phyloP scores from a whole-genome alignment of 2,888 invertebrate genomes.

The Drosophila fulvimacula region DNA sequence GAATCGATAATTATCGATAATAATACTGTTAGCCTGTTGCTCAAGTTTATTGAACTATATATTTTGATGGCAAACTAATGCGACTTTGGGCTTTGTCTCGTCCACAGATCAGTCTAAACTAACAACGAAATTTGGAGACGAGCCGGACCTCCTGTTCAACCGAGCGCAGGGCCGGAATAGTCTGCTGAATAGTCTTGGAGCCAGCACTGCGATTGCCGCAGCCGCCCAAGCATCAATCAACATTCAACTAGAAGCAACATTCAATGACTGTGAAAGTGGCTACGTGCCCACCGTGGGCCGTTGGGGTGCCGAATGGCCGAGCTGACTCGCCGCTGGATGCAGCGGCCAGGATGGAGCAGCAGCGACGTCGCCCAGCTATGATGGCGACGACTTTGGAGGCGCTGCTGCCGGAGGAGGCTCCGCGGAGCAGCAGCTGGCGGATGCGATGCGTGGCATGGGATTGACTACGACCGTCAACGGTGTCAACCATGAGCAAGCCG shows the following conservation, averaged over 20 bases:
- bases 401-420: constrained; percentile 67
- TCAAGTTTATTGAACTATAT: too few relatives aligned
- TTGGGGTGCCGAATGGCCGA: constrained; percentile 98
- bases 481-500: constrained; percentile 72
- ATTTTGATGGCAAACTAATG: background rate
- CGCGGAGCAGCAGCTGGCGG: constrained; percentile 82
- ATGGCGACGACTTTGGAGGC: constrained; percentile 14
- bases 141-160: constrained; percentile 87
- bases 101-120: constrained; percentile 90
- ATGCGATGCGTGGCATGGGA: constrained; percentile 83
- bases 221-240: constrained; percentile 66
- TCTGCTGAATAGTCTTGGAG: constrained; percentile 84
- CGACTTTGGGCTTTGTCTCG: accelerated
- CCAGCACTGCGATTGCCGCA: constrained; percentile 71
- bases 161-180: constrained; percentile 86
- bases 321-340: constrained; percentile 93
- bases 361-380: constrained; percentile 74
- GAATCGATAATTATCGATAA: too few relatives aligned
- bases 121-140: constrained; percentile 88
- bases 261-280: constrained; percentile 86
- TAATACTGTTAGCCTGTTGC: too few relatives aligned
- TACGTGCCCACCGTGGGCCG: constrained; percentile 93
- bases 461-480: constrained; percentile 80
- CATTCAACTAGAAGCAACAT: constrained; percentile 84
- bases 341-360: constrained; percentile 82